Evolutionary conservation across 2,888 invertebrate genomes (phyloP), one percentile per base, ranked within the genome.

Genomic region (Tenthredo notha): DNA sequence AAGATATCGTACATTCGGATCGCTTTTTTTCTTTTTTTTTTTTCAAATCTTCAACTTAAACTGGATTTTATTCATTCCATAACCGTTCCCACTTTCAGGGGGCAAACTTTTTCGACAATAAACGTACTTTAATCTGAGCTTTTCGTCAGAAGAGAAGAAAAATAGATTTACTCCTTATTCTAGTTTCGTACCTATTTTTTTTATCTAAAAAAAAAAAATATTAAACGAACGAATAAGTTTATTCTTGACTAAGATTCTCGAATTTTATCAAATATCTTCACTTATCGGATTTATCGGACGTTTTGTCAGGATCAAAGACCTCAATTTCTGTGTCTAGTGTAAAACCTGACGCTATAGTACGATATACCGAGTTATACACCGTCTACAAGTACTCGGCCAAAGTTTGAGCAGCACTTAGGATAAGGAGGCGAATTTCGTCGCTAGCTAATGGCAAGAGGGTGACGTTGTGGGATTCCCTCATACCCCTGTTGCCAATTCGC

Each of bases 331-430:
- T 74, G 43, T 74, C 74, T 40, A 74, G 25, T n/a, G 10, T n/a
- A 74, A 74, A 43, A 40, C 12, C 25, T 7, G 15, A 15, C 33
- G 33, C 33, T 29, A 61, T 67, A 67, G 33, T 67, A 33, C 33
- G 33, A 67, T 18, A 67, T 65, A 61, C 25, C 10, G 61, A 67
- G 12, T 33, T 67, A 33, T 74, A 74, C 12, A 43, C 72, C n/a
- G 72, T 74, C 21, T 58, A 80, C 80, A 15, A 80, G 83, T 18
- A 83, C 47, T 67, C 67, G 83, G 47, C 83, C 25, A 33, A 83
- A 70, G 43, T 83, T 83, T 83, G 83, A 83, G 83, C 65, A 83
- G 83, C 67, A 83, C 83, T 83, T 83, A 83, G 83, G 83, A 83
- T 83, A 70, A 83, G 83, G 83, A 83, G 70, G 83, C 83, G 83